Evolutionary conservation across 2,113 vertebrate genomes (phyloP).

Genomic region (Columba livia): DNA sequence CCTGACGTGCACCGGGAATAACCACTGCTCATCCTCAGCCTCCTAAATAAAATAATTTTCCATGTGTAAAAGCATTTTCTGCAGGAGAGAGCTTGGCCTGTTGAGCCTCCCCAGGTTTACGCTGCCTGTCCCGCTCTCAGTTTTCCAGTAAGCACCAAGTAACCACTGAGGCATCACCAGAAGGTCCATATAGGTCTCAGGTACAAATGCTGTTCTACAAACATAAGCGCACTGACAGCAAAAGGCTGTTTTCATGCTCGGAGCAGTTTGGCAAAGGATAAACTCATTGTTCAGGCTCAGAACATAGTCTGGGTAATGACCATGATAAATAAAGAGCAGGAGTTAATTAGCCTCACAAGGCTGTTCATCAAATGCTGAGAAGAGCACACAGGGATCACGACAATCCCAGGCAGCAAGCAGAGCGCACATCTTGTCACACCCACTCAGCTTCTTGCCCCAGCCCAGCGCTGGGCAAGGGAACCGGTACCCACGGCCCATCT

Average conservation of each 20-base stretch:
- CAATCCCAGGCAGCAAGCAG: neutral
- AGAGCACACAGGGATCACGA: neutral
- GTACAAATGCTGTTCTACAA: neutral
- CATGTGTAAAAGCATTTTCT: neutral
- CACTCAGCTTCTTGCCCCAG: neutral
- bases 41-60: rapidly evolving
- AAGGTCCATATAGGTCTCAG: rapidly evolving
- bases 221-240: rapidly evolving
- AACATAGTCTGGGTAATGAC: neutral
- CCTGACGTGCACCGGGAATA: rapidly evolving
- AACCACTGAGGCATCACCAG: neutral
- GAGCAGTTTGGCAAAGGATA: neutral
- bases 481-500: too few species aligned
- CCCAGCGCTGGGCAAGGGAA: neutral
- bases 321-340: neutral
- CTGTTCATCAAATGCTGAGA: neutral
- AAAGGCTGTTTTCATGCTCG: neutral
- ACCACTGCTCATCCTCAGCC: rapidly evolving
- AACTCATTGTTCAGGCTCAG: neutral
- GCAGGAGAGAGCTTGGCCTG: neutral
- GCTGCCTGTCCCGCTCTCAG: rapidly evolving
- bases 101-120: neutral
- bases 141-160: neutral
- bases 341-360: neutral
- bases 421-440: rapidly evolving